Percentiles rank a stretch among this genome's conserved stretches.
These are phyloP conservation scores for Solenopsis fugax DNA, from an alignment of 1,140 invertebrate genomes.

Conservation along the genomic window DNA sequence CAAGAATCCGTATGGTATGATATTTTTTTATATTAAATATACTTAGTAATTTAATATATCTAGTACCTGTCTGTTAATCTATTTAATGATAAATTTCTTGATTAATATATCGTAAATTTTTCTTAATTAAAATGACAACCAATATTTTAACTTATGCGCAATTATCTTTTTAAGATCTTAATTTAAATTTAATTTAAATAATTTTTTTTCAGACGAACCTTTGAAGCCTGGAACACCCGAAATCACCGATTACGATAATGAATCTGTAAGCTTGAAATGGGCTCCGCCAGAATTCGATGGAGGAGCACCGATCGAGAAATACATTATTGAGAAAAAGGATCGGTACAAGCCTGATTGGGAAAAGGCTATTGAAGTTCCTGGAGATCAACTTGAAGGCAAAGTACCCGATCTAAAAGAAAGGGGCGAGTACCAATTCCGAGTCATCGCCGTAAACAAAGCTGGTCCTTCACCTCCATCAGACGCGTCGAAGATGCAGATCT, in stretches of 20 bases:
- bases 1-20: conserved; percentile 98
- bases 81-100: not conserved
- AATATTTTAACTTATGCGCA: not conserved
- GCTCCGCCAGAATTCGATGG: conserved; percentile 96
- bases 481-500: conserved; percentile 96
- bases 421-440: conserved; percentile 97
- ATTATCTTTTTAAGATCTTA: not conserved
- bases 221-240: conserved; percentile 96
- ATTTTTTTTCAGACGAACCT: conserved; percentile 89
- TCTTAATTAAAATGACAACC: not conserved
- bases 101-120: not conserved
- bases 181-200: not conserved
- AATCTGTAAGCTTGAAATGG: conserved; percentile 98
- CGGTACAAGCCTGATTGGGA: conserved; percentile 93
- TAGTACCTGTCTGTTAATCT: not conserved
- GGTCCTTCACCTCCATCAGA: conserved; percentile 97
- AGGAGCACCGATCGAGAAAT: conserved; percentile 98
- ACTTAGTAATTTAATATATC: conserved; percentile 38
- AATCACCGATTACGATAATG: conserved; percentile 97
- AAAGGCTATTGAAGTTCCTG: conserved; percentile 93
- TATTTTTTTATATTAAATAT: not conserved
- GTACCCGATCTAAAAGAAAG: conserved; percentile 96
- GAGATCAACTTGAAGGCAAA: conserved; percentile 91
- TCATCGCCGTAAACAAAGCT: conserved; percentile 98
- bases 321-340: conserved; percentile 99